Base-by-base conservation (phyloP, 1,140 invertebrate species). In the Doryteuthis pealeii region DNA sequence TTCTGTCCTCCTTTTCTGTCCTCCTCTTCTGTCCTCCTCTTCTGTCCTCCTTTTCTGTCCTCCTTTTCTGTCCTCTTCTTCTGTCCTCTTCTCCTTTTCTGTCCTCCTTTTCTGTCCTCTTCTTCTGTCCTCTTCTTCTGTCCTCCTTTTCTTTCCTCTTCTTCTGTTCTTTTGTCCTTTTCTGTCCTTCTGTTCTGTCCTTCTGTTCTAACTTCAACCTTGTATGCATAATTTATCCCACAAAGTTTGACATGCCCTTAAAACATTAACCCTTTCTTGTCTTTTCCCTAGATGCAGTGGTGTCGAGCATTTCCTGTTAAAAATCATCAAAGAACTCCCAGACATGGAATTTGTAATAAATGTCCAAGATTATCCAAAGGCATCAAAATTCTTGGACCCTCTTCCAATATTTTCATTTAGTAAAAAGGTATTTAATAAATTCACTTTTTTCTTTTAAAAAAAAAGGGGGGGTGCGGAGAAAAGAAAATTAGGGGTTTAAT, bases 371-470 rank as follows among this genome's bases (percentile, higher is more conserved):
- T 98, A 94, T 92, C 96, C 97, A 22, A 95, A 97, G 89, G 90
- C 94, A 5, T 90, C 91, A 76, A 90, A 89, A 74, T 92, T 91
- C 88, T 89, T 91, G 1, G 87, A 90, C 77, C 89, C 90, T 32
- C 83, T 92, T 49, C 96, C 96, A 30, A 90, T 98, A 32, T 95
- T 98, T 86, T 98, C 96, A 12, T 98, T 99, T 83, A 98, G 96
- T 87, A 98, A 97, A 91, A 93, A 94, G 66, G 82, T 80, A 71
- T 79, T 12, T 49, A 49, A 22, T 49, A 15, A 49, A 49, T n/a
- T n/a, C n/a, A n/a, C n/a, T n/a, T n/a, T n/a, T n/a, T n/a, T n/a
- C n/a, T n/a, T n/a, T n/a, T n/a, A n/a, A n/a, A n/a, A n/a, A n/a
- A n/a, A n/a, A n/a, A n/a, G n/a, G n/a, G n/a, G n/a, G n/a, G n/a